Evolutionary conservation across 2,113 vertebrate species (phyloP).

Genomic region (Urocolius indicus): DNA sequence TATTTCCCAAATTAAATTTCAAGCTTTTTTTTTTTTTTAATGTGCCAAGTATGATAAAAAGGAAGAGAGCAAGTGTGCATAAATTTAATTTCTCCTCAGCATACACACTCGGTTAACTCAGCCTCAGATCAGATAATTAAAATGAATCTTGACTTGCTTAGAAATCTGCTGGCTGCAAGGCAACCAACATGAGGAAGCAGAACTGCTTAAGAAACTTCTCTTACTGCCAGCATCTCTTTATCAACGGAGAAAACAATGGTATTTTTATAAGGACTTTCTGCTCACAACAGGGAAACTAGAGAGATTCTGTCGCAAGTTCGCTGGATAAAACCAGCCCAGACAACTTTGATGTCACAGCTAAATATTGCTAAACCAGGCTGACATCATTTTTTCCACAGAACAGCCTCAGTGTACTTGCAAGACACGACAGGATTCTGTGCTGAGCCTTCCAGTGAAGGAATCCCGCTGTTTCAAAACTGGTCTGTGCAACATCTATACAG

Average conservation of each 20-base stretch:
- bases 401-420: not conserved
- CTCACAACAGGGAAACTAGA: not conserved
- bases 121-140: not conserved
- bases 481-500: not conserved
- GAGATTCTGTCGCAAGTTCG: accelerated
- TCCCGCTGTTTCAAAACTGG: not conserved
- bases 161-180: not conserved
- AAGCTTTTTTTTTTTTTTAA: not conserved
- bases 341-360: accelerated
- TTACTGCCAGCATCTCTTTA: not conserved
- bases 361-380: not conserved
- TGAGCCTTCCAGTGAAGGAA: not conserved
- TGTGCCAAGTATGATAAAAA: not conserved
- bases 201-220: not conserved
- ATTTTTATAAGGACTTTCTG: not conserved
- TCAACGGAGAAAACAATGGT: not conserved
- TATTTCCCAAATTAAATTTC: slow-evolving; percentile 9
- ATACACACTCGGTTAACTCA: not conserved
- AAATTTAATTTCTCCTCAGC: slow-evolving; percentile 5
- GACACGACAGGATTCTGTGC: accelerated
- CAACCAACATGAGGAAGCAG: not conserved
- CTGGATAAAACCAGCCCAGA: not conserved
- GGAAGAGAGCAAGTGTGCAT: not conserved
- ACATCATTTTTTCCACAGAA: not conserved
- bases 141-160: not conserved